A percentile compares a stretch with the other conserved stretches of the same genome.
Evolutionary conservation across 1,140 invertebrate genomes (phyloP).

Genomic region (Nebria ingens): DNA sequence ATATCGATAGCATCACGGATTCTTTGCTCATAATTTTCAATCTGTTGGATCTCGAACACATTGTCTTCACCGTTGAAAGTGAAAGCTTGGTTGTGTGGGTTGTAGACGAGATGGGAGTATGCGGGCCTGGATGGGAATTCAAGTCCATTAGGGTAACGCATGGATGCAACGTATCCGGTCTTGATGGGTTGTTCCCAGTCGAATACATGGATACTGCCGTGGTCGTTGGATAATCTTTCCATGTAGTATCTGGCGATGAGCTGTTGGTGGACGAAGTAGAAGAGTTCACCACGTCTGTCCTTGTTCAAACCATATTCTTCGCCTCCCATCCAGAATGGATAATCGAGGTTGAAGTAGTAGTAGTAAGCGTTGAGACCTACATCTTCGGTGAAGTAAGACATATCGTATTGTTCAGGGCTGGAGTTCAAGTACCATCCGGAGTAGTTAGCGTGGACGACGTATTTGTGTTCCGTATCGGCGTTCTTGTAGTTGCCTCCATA

Average conservation of each 20-base stretch:
- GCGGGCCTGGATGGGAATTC: slow-evolving; percentile 44
- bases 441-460: slow-evolving; percentile 39
- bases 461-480: slow-evolving; percentile 31
- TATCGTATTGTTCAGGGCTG: slow-evolving; percentile 25
- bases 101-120: slow-evolving; percentile 27
- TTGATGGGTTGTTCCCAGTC: slow-evolving; percentile 41
- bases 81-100: slow-evolving; percentile 29
- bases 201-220: slow-evolving; percentile 43
- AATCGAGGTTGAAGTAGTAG: slow-evolving; percentile 46
- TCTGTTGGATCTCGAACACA: slow-evolving; percentile 16
- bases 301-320: slow-evolving; percentile 35
- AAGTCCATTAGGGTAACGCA: slow-evolving; percentile 50
- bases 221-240: slow-evolving; percentile 48
- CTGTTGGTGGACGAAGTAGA: slow-evolving; percentile 45
- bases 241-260: slow-evolving; percentile 49
- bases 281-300: slow-evolving; percentile 46
- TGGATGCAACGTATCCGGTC: slow-evolving; percentile 48
- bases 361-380: slow-evolving; percentile 52
- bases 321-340: slow-evolving; percentile 45
- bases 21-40: slow-evolving; percentile 44
- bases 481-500: slow-evolving; percentile 36
- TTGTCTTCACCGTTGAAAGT: slow-evolving; percentile 23
- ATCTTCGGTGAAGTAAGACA: slow-evolving; percentile 62
- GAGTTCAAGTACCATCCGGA: slow-evolving; percentile 40
- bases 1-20: slow-evolving; percentile 50